Evolutionary conservation across 2,888 invertebrate genomes (phyloP).

Genomic region (Pachymerium ferrugineum): DNA sequence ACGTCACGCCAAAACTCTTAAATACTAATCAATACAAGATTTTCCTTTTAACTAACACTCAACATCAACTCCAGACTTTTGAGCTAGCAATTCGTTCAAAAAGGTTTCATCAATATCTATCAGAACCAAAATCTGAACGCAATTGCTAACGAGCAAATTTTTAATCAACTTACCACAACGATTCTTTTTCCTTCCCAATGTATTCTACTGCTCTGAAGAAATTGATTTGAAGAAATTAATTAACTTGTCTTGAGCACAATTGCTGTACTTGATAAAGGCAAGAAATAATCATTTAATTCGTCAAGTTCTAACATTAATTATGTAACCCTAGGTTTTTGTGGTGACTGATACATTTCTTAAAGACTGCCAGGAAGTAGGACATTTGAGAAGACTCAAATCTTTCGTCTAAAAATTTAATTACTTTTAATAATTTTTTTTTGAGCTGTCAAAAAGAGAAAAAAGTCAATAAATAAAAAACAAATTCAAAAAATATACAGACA

Average conservation of each 20-base stretch:
- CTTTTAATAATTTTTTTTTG: not conserved
- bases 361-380: conserved; percentile 31
- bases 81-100: too few relatives aligned
- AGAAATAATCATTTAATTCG: not conserved
- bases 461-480: not conserved
- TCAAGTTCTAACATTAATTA: not conserved
- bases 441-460: not conserved
- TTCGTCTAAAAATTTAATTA: not conserved
- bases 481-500: not conserved
- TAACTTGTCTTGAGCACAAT: not conserved
- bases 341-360: conserved; percentile 14
- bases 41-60: too few relatives aligned
- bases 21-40: too few relatives aligned
- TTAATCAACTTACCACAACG: not conserved
- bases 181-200: not conserved
- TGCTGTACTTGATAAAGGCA: not conserved
- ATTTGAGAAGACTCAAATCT: conserved; percentile 3
- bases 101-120: too few relatives aligned
- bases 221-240: not conserved
- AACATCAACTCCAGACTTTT: too few relatives aligned
- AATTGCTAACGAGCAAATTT: too few relatives aligned
- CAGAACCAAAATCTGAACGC: too few relatives aligned
- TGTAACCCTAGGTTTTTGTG: not conserved
- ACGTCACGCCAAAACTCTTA: too few relatives aligned
- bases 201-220: not conserved